These are phyloP conservation scores for Macaca nemestrina DNA, from an alignment of 2,113 vertebrate genomes.

Conservation along the genomic window DNA sequence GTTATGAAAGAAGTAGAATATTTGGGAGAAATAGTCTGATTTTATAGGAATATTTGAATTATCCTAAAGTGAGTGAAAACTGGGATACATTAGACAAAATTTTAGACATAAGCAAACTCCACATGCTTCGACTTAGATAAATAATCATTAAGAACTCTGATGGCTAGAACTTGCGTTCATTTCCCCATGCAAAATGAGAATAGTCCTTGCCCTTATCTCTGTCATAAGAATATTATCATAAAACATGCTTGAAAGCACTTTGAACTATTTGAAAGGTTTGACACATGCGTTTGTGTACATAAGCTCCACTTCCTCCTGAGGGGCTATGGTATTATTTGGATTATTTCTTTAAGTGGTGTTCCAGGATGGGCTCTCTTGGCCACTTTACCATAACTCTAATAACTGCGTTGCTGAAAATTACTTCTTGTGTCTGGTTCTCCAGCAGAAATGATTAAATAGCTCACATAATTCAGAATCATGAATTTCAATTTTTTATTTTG, in stretches of 20 bases:
- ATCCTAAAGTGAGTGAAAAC: background rate
- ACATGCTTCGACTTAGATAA: background rate
- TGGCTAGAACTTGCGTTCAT: background rate
- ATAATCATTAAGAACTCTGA: background rate
- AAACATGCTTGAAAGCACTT: background rate
- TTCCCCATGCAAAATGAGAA: background rate
- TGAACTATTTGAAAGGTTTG: background rate
- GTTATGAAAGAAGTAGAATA: background rate
- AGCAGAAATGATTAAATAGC: constrained; percentile 10
- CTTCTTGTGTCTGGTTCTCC: background rate
- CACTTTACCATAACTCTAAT: background rate
- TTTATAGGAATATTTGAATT: background rate
- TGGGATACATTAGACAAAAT: background rate
- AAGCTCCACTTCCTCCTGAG: background rate
- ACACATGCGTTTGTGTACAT: background rate
- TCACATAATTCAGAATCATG: constrained; percentile 44
- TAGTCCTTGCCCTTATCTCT: background rate
- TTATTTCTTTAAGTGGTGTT: background rate
- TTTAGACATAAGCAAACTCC: background rate
- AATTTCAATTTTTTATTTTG: constrained; percentile 66
- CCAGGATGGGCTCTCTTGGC: background rate
- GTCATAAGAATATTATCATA: background rate
- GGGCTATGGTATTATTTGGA: background rate
- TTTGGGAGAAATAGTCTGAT: background rate
- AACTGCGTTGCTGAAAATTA: background rate